phyloP scores from a whole-genome alignment of 2,113 vertebrate genomes.

The Rhizomys pruinosus region DNA sequence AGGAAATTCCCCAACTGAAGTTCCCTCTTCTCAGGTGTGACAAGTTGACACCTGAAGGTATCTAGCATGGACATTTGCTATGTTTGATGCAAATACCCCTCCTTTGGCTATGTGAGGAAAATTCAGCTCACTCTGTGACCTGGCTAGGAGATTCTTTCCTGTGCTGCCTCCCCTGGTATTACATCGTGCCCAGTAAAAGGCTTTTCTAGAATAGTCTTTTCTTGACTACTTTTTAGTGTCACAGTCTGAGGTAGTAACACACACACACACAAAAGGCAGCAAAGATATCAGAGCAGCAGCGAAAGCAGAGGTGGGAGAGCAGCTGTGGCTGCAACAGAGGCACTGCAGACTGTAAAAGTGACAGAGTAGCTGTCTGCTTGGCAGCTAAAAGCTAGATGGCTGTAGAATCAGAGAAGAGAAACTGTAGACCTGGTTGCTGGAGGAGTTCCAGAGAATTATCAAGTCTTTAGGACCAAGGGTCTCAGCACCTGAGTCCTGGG shows the following conservation, averaged over 20 bases:
- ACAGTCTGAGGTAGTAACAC: neutral
- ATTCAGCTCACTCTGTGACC: neutral
- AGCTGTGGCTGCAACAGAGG: neutral
- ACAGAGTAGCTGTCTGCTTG: neutral
- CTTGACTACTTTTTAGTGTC: neutral
- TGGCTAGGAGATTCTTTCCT: neutral
- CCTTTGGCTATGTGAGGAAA: neutral
- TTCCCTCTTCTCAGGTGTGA: no score
- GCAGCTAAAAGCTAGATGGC: neutral
- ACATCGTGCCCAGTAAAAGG: neutral
- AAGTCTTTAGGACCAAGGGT: neutral
- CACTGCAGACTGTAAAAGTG: neutral
- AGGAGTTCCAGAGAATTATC: neutral
- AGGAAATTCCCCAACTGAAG: no score
- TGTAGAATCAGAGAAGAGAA: neutral
- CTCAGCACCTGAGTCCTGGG: neutral
- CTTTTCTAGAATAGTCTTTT: neutral
- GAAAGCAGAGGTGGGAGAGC: neutral
- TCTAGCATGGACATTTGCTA: neutral
- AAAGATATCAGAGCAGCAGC: neutral
- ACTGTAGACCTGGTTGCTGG: neutral
- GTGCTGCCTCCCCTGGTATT: neutral
- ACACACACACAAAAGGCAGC: no score
- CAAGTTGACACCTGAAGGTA: no score
- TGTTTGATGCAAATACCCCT: neutral